Conservation (phyloP, 2,797 vertebrate genomes). For the Arrhamphus sclerolepis region DNA sequence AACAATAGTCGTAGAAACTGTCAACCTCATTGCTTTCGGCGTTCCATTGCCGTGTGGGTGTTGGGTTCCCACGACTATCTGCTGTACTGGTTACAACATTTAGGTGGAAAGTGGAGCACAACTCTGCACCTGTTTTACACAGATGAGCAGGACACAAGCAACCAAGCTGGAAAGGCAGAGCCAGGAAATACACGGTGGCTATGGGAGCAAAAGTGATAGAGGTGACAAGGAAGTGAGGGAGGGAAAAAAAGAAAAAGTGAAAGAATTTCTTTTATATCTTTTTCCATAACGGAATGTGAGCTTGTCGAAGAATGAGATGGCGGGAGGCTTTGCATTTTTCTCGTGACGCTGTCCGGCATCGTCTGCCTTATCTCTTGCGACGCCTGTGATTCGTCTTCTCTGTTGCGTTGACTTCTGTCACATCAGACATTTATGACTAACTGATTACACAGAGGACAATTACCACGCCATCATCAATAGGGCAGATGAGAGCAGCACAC, state of each 20-base stretch:
- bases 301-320: not conserved
- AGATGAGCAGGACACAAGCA: not conserved
- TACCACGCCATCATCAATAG: slow-evolving; percentile 47
- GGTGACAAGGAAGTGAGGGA: slow-evolving; percentile 23
- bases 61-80: slow-evolving; percentile 27
- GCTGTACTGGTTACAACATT: not conserved
- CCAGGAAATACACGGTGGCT: slow-evolving; percentile 29
- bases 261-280: slow-evolving; percentile 14
- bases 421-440: slow-evolving; percentile 30
- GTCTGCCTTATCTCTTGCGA: slow-evolving; percentile 12
- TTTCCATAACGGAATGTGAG: not conserved
- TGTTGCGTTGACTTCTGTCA: slow-evolving; percentile 30
- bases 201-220: not conserved
- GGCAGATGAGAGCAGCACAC: slow-evolving; percentile 25
- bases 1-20: slow-evolving; percentile 27
- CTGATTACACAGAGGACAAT: slow-evolving; percentile 37
- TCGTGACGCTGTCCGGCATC: not conserved
- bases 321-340: slow-evolving; percentile 12
- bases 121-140: slow-evolving; percentile 40
- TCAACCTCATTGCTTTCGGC: slow-evolving; percentile 17
- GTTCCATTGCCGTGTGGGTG: not conserved
- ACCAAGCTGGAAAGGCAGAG: slow-evolving; percentile 2
- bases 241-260: not conserved
- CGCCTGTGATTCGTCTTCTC: slow-evolving; percentile 25
- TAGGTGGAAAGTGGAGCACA: slow-evolving; percentile 42